Base-by-base conservation (phyloP, 2,113 vertebrate genomes). In the Pangasianodon gigas region DNA sequence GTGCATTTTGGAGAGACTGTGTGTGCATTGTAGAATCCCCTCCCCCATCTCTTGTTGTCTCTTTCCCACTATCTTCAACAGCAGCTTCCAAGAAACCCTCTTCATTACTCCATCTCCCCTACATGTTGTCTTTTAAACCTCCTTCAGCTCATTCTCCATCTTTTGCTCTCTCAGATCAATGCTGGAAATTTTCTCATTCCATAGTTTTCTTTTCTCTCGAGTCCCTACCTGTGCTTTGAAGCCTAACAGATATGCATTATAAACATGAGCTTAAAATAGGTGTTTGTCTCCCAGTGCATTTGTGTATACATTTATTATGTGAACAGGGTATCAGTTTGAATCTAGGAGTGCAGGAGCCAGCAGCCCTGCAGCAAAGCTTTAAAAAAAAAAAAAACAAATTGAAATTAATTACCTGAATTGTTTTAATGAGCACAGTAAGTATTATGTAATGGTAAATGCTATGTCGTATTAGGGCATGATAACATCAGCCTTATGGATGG, bases 401-500 rank as follows among this genome's bases (percentile, higher is more conserved):
- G 48, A 87, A 90, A 87, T 92, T 91, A 92, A 90, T 92, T 90
- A 89, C 56, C 85, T 87, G 67, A 90, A 90, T 91, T 87, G 74
- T 60, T 90, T 85, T 90, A 86, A 69, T 89, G 54, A 90, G 86
- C 44, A 80, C 85, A 81, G 87, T 91, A 75, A 91, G 88, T 65
- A 90, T 90, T 90, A 91, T 92, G 92, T 90, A 91, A 89, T 88
- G 87, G 81, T 90, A 89, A 92, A 91, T 85, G 89, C 85, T 86
- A 90, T 89, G 88, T 86, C 89, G 75, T 91, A 92, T 92, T 92
- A 91, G 87, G 26, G 74, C 29, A 74, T 89, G 92, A 91, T 92
- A 92, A 56, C 89, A 91, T 92, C 92, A 90, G 87, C 89, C 67
- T 87, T 92, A 89, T 92, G 90, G 92, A 91, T 87, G 44, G 89